Evolutionary conservation across 2,113 vertebrate genomes (phyloP).

Genomic region (Anarrhichthys ocellatus): DNA sequence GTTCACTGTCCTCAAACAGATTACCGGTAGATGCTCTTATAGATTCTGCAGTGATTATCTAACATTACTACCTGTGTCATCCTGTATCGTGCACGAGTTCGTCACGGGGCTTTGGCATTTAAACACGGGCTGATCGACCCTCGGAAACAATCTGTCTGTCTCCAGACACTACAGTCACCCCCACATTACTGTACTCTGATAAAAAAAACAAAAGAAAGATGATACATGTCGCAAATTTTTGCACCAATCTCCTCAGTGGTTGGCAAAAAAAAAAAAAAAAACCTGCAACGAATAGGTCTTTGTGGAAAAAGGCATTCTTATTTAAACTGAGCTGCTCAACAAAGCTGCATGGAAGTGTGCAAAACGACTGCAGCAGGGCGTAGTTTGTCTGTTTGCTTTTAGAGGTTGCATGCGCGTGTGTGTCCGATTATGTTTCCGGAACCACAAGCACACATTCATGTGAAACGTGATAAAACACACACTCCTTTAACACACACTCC

Average conservation of each 20-base stretch:
- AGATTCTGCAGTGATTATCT: background rate
- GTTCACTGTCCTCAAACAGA: background rate
- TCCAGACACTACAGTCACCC: background rate
- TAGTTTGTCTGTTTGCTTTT: background rate
- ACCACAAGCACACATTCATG: background rate
- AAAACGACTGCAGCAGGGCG: background rate
- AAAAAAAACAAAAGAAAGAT: background rate
- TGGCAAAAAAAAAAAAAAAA: no score
- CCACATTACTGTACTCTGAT: background rate
- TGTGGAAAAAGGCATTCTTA: background rate
- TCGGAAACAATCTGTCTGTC: background rate
- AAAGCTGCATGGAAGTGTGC: background rate
- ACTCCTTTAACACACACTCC: background rate
- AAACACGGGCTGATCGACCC: background rate
- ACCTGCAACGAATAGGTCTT: background rate
- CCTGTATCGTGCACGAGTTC: background rate
- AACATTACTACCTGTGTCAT: background rate
- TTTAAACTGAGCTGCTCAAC: background rate
- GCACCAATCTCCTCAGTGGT: background rate
- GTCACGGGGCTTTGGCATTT: background rate
- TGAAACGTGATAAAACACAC: background rate
- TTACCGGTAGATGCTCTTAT: background rate
- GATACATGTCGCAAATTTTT: background rate
- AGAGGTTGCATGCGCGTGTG: background rate
- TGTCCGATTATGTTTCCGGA: slow-evolving; percentile 11